Evolutionary conservation across 2,797 vertebrate genomes (phyloP).

Genomic region (Euphonia xanthogaster): DNA sequence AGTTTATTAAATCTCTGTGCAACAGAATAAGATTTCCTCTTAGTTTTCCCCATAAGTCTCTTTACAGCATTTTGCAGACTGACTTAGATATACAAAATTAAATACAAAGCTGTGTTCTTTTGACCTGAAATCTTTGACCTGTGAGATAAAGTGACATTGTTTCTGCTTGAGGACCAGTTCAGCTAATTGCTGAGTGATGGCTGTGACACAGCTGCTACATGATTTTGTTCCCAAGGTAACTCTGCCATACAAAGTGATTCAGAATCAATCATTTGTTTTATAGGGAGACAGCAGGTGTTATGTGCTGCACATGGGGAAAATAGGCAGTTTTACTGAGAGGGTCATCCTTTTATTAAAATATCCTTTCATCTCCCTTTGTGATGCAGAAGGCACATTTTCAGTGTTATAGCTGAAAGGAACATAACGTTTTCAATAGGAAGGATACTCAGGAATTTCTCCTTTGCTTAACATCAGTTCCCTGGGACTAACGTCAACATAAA

Average conservation of each 20-base stretch:
- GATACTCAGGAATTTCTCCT: neutral
- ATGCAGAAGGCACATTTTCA: neutral
- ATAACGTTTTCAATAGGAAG: neutral
- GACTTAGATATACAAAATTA: neutral
- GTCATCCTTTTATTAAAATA: conserved; percentile 31
- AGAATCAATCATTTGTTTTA: neutral
- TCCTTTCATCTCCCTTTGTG: neutral
- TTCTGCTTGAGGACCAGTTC: neutral
- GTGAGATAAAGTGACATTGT: neutral
- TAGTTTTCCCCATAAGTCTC: neutral
- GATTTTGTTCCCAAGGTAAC: conserved; percentile 50
- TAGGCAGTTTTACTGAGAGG: neutral
- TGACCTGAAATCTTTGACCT: conserved; percentile 3
- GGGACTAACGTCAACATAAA: neutral
- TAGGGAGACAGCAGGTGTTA: neutral
- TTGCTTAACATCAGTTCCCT: neutral
- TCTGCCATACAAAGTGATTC: neutral
- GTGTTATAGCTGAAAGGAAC: neutral
- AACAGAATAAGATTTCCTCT: neutral
- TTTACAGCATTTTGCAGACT: neutral
- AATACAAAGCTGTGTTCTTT: neutral
- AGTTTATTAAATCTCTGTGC: neutral
- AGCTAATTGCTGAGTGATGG: conserved; percentile 36
- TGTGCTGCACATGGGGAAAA: neutral
- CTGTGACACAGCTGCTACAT: neutral